phyloP scores from a whole-genome alignment of 2,113 vertebrate species.

The Cariama cristata region DNA sequence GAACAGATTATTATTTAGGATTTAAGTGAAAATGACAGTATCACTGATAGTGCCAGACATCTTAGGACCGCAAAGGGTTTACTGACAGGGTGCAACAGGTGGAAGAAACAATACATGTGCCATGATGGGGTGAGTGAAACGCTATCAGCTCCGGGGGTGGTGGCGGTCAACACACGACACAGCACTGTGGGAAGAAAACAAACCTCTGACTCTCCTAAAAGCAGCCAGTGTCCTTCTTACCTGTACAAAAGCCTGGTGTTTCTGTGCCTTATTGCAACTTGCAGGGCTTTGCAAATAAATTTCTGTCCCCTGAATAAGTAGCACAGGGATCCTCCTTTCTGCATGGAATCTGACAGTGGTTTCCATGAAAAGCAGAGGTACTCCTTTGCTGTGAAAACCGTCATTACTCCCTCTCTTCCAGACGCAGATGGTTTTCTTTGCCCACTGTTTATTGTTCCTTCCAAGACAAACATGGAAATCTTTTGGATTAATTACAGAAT shows the following conservation, averaged over 20 bases:
- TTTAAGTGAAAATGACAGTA: not conserved
- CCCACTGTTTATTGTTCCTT: not conserved
- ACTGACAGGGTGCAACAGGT: not conserved
- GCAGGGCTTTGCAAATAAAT: not conserved
- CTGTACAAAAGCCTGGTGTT: not conserved
- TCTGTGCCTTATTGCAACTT: not conserved
- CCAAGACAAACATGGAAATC: not conserved
- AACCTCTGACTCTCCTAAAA: not conserved
- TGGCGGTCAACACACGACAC: not conserved
- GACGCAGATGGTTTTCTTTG: not conserved
- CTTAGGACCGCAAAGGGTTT: not conserved
- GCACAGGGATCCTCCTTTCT: not conserved
- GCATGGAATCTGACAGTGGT: not conserved
- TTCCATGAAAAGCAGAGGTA: not conserved
- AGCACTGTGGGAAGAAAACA: not conserved
- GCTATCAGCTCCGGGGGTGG: not conserved
- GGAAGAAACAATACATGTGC: not conserved
- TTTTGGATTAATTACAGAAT: not conserved
- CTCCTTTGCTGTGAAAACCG: not conserved
- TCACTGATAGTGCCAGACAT: not conserved
- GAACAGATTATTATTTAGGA: not conserved
- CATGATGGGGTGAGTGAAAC: not conserved
- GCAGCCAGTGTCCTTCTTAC: not conserved
- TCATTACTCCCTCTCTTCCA: not conserved
- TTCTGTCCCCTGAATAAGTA: not conserved